These are phyloP conservation scores for Podabrus alpinus DNA, from an alignment of 2,888 invertebrate species.

Conservation along the genomic window DNA sequence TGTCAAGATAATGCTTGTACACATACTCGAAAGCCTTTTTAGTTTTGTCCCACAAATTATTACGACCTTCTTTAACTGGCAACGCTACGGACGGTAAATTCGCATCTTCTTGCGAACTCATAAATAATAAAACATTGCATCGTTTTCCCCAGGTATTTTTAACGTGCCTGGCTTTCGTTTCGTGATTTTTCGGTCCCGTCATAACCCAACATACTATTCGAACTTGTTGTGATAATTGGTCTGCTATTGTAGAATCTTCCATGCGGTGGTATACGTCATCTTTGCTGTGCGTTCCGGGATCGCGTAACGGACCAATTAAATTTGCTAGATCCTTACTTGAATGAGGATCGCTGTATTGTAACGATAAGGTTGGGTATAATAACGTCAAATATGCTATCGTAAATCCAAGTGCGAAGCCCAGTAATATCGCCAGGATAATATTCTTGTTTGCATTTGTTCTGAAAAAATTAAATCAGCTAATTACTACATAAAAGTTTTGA, in stretches of 20 bases:
- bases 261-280: constrained; percentile 71
- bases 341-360: constrained; percentile 38
- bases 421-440: constrained; percentile 70
- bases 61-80: constrained; percentile 86
- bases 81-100: constrained; percentile 79
- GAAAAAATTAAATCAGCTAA: not conserved
- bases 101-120: constrained; percentile 78
- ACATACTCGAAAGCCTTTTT: constrained; percentile 91
- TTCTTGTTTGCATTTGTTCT: constrained; percentile 64
- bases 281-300: constrained; percentile 55
- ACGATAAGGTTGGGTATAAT: constrained; percentile 23
- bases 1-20: constrained; percentile 79
- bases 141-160: constrained; percentile 95
- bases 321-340: constrained; percentile 54
- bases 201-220: constrained; percentile 95
- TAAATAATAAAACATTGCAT: constrained; percentile 85
- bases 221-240: constrained; percentile 74
- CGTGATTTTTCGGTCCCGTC: constrained; percentile 90
- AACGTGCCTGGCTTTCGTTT: constrained; percentile 87
- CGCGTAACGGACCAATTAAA: constrained; percentile 53
- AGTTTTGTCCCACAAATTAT: constrained; percentile 96
- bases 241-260: constrained; percentile 70
- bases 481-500: no score
- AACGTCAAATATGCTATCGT: constrained; percentile 69
- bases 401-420: constrained; percentile 77